A percentile compares a stretch with the other conserved stretches of the same genome.
Evolutionary conservation across 2,113 vertebrate genomes (phyloP).

Genomic region (Ailurus styani): DNA sequence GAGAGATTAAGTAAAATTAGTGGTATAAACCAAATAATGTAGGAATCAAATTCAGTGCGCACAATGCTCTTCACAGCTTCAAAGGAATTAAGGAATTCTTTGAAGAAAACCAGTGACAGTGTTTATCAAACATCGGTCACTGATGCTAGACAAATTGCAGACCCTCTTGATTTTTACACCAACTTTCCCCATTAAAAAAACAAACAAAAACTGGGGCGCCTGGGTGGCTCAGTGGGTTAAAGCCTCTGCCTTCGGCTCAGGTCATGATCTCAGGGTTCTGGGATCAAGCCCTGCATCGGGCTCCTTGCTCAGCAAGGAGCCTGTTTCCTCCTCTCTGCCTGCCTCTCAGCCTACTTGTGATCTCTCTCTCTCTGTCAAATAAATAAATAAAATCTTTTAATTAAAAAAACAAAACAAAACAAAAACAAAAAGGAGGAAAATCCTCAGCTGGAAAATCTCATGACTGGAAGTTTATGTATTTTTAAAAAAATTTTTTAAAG

Average conservation of each 20-base stretch:
- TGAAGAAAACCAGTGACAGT: not conserved
- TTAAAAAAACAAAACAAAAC: not conserved
- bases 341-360: too few species aligned
- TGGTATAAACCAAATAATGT: not conserved
- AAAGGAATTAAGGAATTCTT: not conserved
- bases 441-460: not conserved
- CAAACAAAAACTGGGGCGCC: too few species aligned
- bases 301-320: too few species aligned
- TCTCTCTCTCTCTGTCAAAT: too few species aligned
- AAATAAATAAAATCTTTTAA: too few species aligned
- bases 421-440: not conserved
- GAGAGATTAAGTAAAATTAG: not conserved
- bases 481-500: too few species aligned
- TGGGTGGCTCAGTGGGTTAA: too few species aligned
- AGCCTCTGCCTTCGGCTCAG: too few species aligned
- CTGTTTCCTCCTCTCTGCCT: too few species aligned
- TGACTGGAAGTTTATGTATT: not conserved
- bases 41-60: not conserved
- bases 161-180: not conserved
- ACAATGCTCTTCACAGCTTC: not conserved
- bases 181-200: not conserved
- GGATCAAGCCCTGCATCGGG: too few species aligned
- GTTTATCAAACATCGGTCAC: not conserved
- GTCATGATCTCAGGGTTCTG: too few species aligned
- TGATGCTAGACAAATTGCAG: not conserved